Evolutionary conservation across 2,113 vertebrate genomes (phyloP).

Genomic region (Galbula dea): DNA sequence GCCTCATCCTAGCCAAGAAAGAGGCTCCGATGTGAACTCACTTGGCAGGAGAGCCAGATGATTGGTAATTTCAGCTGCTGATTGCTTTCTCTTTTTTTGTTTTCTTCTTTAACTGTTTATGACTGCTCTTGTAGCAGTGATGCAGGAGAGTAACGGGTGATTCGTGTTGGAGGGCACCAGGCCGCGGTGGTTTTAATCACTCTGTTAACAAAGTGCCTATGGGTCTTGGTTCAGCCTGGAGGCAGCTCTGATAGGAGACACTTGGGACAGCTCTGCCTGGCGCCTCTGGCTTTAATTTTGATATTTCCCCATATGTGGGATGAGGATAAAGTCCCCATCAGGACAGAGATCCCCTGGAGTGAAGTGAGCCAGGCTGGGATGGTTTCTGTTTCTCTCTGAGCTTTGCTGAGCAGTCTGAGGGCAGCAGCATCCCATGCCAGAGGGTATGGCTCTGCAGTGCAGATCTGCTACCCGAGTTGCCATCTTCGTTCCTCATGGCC

Average conservation of each 20-base stretch:
- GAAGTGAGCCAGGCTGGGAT: background rate
- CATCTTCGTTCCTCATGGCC: fast-evolving
- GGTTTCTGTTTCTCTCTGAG: background rate
- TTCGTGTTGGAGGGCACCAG: no score
- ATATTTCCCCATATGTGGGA: fast-evolving
- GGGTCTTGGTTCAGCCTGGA: background rate
- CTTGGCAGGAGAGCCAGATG: conserved; percentile 22
- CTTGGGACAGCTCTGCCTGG: background rate
- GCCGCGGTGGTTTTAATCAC: background rate
- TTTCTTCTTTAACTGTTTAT: background rate
- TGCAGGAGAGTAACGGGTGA: fast-evolving
- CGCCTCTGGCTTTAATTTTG: background rate
- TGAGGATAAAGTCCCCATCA: background rate
- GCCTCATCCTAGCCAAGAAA: conserved; percentile 54
- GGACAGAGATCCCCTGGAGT: fast-evolving
- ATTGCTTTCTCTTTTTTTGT: background rate
- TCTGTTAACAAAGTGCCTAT: background rate
- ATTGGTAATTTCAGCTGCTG: conserved; percentile 53
- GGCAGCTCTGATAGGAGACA: background rate
- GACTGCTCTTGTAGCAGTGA: background rate
- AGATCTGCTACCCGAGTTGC: background rate
- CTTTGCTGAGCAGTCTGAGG: background rate
- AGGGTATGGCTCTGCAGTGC: no score
- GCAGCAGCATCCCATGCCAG: no score
- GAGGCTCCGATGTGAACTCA: conserved; percentile 41